These are phyloP conservation scores for Drosophila gunungcola DNA, from an alignment of 1,140 invertebrate species.

Conservation along the genomic window DNA sequence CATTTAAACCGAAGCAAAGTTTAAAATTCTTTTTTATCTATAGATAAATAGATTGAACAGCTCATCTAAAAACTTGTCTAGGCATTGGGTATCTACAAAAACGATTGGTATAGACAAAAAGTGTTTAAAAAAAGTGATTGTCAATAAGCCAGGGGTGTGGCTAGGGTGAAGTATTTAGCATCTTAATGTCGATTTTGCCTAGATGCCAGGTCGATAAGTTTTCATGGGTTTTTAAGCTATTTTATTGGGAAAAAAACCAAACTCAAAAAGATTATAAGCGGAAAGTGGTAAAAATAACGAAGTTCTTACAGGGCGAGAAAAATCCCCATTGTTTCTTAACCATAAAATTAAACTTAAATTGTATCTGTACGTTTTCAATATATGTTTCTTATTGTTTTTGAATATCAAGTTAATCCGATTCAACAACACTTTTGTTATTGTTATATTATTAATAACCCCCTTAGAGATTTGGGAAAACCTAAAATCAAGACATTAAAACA, in stretches of 20 bases:
- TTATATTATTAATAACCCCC: neutral
- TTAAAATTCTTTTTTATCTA: neutral
- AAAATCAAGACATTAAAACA: too few species aligned
- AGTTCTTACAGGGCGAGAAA: neutral
- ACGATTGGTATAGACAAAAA: neutral
- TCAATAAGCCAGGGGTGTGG: conserved; percentile 12
- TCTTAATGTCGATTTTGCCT: conserved; percentile 18
- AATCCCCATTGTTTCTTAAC: too few species aligned
- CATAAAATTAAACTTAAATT: too few species aligned
- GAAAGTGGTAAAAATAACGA: neutral
- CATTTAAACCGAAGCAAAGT: conserved; percentile 10
- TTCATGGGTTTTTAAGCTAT: neutral
- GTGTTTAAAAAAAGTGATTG: conserved; percentile 10
- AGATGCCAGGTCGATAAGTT: conserved; percentile 17
- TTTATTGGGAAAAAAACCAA: neutral
- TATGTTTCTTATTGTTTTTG: too few species aligned
- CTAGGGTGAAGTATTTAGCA: conserved; percentile 23
- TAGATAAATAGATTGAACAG: conserved; percentile 15
- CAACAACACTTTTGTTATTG: too few species aligned
- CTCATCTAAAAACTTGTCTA: conserved; percentile 40
- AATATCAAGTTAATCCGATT: too few species aligned
- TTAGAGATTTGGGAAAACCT: too few species aligned
- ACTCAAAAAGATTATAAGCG: neutral
- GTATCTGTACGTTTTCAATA: too few species aligned
- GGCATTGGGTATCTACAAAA: conserved; percentile 16